These are phyloP conservation scores for Herpetotheres cachinnans DNA, from an alignment of 2,113 vertebrate species.

Conservation along the genomic window DNA sequence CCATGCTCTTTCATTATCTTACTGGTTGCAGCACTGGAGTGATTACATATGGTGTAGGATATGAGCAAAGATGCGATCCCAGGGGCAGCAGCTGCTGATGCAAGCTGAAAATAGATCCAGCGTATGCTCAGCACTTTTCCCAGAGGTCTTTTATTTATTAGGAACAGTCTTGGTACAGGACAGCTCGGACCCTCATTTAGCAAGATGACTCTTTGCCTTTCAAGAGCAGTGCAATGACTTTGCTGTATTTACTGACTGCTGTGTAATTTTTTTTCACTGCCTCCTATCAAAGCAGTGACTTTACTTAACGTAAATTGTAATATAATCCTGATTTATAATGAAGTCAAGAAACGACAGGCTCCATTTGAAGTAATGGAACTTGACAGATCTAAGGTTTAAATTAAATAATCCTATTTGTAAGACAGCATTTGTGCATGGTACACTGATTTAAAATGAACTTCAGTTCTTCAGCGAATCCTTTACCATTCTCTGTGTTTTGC, in stretches of 20 bases:
- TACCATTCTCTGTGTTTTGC: constrained; percentile 23
- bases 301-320: constrained; percentile 73
- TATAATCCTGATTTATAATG: constrained; percentile 77
- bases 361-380: constrained; percentile 76
- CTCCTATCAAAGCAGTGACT: constrained; percentile 65
- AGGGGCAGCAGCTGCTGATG: constrained; percentile 95
- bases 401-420: constrained; percentile 82
- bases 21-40: constrained; percentile 84
- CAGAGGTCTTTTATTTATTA: constrained; percentile 90
- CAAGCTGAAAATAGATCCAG: constrained; percentile 96
- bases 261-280: constrained; percentile 72
- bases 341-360: constrained; percentile 74
- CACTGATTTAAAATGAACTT: constrained; percentile 76
- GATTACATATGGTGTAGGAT: constrained; percentile 92
- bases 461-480: constrained; percentile 40
- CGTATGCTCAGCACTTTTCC: constrained; percentile 91
- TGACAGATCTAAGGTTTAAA: constrained; percentile 80
- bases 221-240: constrained; percentile 74
- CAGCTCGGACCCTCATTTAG: constrained; percentile 80
- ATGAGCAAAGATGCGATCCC: constrained; percentile 87
- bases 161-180: constrained; percentile 77
- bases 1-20: constrained; percentile 86
- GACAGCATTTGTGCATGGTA: constrained; percentile 71
- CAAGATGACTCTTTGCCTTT: constrained; percentile 81
- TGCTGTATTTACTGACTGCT: constrained; percentile 79